Conservation (phyloP, 2,888 invertebrate genomes). For the Sinhomidia bicolor region DNA sequence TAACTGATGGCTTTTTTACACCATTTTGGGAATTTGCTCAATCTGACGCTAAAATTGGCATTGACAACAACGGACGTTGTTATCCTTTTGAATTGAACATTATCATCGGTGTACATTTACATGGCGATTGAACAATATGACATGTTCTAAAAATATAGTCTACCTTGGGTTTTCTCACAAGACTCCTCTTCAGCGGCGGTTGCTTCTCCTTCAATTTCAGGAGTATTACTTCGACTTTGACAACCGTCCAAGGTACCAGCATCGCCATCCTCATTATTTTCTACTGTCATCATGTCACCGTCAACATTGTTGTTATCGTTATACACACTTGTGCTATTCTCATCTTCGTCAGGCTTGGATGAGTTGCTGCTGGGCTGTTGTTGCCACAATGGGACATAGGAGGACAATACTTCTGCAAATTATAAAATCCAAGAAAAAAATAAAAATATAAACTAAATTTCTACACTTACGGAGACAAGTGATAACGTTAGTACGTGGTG, state of each 20-base stretch:
- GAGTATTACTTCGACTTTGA: conserved; percentile 46
- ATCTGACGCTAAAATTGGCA: no score
- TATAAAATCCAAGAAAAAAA: no score
- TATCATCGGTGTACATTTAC: no score
- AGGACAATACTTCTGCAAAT: conserved; percentile 58
- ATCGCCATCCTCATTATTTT: conserved; percentile 1
- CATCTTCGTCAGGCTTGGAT: conserved; percentile 25
- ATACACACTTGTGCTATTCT: background rate
- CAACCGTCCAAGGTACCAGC: conserved; percentile 33
- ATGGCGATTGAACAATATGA: no score
- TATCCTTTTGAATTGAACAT: no score
- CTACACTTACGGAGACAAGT: background rate
- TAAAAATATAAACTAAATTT: background rate
- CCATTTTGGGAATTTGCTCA: no score
- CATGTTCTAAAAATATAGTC: no score
- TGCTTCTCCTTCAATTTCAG: background rate
- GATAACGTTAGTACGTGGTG: background rate
- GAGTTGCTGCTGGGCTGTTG: conserved; percentile 39
- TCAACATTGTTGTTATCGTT: background rate
- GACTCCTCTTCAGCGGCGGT: no score
- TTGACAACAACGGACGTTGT: no score
- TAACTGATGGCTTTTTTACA: no score
- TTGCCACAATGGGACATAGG: conserved; percentile 54
- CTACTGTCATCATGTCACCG: background rate
- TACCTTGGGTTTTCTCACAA: no score